Percentiles rank a stretch among this genome's conserved stretches.
phyloP scores from a whole-genome alignment of 2,797 vertebrate genomes.

The Hypotaenidia okinawae region DNA sequence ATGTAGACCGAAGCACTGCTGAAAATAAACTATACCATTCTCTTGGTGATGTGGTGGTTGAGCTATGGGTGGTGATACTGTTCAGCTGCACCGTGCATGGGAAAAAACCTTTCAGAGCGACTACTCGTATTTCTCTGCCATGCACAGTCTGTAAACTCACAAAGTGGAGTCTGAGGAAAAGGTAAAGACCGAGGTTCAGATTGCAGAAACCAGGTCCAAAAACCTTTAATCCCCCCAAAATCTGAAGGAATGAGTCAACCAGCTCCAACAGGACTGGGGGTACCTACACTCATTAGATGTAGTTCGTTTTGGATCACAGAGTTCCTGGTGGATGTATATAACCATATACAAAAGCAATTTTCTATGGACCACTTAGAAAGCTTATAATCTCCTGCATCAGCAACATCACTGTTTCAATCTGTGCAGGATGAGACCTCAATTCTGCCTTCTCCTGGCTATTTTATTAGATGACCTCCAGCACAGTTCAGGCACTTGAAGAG shows the following conservation, averaged over 20 bases:
- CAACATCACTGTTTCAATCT: not conserved
- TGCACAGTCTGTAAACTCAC: not conserved
- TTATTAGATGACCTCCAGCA: not conserved
- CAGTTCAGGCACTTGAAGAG: not conserved
- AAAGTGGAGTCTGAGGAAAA: not conserved
- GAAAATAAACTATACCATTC: not conserved
- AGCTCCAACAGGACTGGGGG: not conserved
- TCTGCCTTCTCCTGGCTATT: not conserved
- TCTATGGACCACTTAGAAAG: not conserved
- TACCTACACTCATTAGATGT: not conserved
- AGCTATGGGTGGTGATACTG: not conserved
- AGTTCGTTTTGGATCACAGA: not conserved
- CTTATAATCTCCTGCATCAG: not conserved
- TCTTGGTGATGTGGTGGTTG: not conserved
- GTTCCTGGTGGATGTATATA: not conserved
- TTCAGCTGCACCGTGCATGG: not conserved
- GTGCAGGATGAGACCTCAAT: not conserved
- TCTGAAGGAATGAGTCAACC: not conserved
- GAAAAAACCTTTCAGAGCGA: not conserved
- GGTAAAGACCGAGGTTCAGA: not conserved
- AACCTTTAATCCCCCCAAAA: not conserved
- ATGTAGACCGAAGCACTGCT: not conserved
- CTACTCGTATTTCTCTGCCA: not conserved
- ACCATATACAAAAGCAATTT: not conserved
- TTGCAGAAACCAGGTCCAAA: not conserved